Evolutionary conservation across 2,113 vertebrate genomes (phyloP), one percentile per base, ranked within the genome.

Genomic region (Lepisosteus oculatus): DNA sequence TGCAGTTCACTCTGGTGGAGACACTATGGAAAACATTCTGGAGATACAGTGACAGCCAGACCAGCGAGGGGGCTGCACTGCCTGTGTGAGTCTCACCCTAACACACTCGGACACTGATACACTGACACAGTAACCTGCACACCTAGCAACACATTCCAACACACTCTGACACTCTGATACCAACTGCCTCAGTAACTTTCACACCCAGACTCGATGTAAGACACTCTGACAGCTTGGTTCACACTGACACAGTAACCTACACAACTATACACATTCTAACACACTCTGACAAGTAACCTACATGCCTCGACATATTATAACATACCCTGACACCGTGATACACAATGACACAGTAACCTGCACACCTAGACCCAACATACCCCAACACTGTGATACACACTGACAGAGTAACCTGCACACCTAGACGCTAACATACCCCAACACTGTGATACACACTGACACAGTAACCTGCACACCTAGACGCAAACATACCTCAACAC

Each of bases 1-100:
- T 97, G 73, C 95, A 96, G 87, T 96, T 97, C 78, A 91, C 92
- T 3, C 90, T 97, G 59, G 95, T 97, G 47, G 95, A 97, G 86
- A 95, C 95, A 0, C 85, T 97, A 61, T 97, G 95, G 95, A 96
- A 97, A 80, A 95, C 91, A 29, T 96, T 96, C 84, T 97, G 95
- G 95, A 91, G 95, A 81, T 94, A 93, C 86, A 94, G 91, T 81
- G 90, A 95, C 81, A 93, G 81, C 75, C 94, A 93, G 81, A 87
- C 85, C 80, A 90, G 76, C 0, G 92, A 95, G 66, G 72, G 85
- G 0, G 88, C 92, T 0, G 77, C 92, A 0, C 85, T 92, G 68
- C 90, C 86, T 13, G 87, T 95, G 95, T 96, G 80, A 92, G 94
- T 87, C 29, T 14, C 0, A 5, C 55, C 13, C 13, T 12, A 42